Evolutionary conservation across 2,113 vertebrate genomes (phyloP), one percentile per base, ranked within the genome.

Genomic region (Ageneiosus marmoratus): DNA sequence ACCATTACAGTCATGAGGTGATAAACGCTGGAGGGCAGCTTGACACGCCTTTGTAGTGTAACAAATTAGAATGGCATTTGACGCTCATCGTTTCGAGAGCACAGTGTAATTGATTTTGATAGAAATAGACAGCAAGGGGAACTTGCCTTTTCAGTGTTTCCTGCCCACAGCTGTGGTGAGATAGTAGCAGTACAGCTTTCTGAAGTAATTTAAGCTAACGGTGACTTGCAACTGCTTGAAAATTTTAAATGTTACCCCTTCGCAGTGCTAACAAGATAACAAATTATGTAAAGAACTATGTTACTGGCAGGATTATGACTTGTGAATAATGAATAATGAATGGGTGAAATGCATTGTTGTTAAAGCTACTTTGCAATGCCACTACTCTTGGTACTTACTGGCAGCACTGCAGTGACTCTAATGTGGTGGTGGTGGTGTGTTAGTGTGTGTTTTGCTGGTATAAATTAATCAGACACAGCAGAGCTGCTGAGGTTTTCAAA

Each of bases 1-100:
- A 24, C 11, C 41, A 34, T 48, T 72, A 48, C 53, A 62, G 32
- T 48, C 37, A 22, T 10, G 18, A 29, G 27, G 76, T 88, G 8
- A 5, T 69, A 37, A 15, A 44, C 41, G 69, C 50, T 22, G 58
- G 69, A 46, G 56, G 74, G 37, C 62, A 70, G 34, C 65, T 55
- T 78, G 63, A 75, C 79, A 82, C 41, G 32, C 16, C 1, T 74
- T 58, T 63, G 46, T 60, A 41, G 73, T 60, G 58, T 32, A 76
- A 69, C 80, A 82, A 80, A 87, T 83, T 46, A 80, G 34, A 73
- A 37, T 24, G 72, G 58, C 13, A 13, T 84, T 73, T 58, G 55
- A 56, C 67, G 72, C 44, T 79, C 11, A 2, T 60, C 65, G 41
- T 53, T 81, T 32, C 11, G 22, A 81, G 74, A 20, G 50, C 34